Conservation (phyloP, 1,140 invertebrate genomes). For the Dreissena polymorpha region DNA sequence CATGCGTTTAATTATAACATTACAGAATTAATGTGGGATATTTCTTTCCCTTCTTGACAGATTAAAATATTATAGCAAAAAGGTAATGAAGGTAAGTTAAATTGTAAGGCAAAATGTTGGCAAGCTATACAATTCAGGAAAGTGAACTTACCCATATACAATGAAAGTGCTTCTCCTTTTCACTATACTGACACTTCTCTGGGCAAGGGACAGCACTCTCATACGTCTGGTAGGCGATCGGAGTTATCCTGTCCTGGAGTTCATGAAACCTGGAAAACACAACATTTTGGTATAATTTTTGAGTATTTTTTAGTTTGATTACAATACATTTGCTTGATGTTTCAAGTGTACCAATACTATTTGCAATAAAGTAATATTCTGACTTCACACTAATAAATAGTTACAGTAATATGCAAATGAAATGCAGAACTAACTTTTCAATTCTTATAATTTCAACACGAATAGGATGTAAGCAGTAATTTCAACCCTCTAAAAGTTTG, state of each 20-base stretch:
- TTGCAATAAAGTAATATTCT: background rate
- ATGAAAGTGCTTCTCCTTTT: conserved; percentile 92
- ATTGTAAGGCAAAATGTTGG: no score
- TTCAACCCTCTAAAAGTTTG: no score
- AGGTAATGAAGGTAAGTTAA: no score
- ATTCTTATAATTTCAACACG: no score
- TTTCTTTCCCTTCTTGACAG: no score
- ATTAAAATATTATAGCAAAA: no score
- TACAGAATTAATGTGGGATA: no score
- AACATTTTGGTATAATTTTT: background rate
- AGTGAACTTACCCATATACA: conserved; percentile 82
- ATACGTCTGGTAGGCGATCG: conserved; percentile 87
- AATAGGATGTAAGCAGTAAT: no score
- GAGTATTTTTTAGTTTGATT: background rate
- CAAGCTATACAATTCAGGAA: no score
- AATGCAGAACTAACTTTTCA: no score
- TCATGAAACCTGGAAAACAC: conserved; percentile 85
- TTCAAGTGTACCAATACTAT: background rate
- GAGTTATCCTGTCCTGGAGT: conserved; percentile 91
- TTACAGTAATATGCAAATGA: no score
- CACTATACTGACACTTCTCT: conserved; percentile 87
- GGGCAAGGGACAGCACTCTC: conserved; percentile 82
- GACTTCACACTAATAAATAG: background rate
- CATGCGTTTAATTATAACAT: no score
- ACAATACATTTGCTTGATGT: background rate